Conservation (phyloP, 2,797 vertebrate genomes). For the Paramormyrops hopkinsi region DNA sequence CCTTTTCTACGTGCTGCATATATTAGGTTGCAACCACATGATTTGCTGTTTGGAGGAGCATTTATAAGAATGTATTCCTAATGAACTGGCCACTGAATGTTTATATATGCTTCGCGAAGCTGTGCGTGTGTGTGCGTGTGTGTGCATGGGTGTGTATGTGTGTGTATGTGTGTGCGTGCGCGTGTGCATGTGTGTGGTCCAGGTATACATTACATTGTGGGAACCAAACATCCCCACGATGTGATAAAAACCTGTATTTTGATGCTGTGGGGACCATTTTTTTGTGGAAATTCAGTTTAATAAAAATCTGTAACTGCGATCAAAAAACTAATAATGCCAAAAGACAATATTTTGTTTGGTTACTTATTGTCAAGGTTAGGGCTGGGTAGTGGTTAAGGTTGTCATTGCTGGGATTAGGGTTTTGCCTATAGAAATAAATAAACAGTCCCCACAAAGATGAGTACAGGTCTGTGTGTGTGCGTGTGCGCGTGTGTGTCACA, state of each 20-base stretch:
- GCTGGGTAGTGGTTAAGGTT: neutral
- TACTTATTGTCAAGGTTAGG: neutral
- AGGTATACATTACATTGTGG: neutral
- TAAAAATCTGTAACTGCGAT: neutral
- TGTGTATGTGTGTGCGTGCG: neutral
- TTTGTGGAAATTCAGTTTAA: neutral
- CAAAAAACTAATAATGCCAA: neutral
- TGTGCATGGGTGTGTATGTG: neutral
- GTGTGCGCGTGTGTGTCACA: neutral
- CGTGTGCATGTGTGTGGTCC: neutral
- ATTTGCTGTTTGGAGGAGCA: neutral
- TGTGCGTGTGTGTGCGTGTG: neutral
- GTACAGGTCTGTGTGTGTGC: neutral
- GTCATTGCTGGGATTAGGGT: neutral
- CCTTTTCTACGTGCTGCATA: neutral
- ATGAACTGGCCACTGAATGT: neutral
- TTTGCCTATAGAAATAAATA: neutral
- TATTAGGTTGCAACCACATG: neutral
- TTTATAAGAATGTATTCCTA: neutral
- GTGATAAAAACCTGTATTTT: neutral
- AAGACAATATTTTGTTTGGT: neutral
- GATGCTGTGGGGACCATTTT: neutral
- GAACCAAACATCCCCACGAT: neutral
- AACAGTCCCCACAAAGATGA: neutral
- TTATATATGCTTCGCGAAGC: neutral